Evolutionary conservation across 2,888 invertebrate species (phyloP).

Genomic region (Drosophila fulvimacula): DNA sequence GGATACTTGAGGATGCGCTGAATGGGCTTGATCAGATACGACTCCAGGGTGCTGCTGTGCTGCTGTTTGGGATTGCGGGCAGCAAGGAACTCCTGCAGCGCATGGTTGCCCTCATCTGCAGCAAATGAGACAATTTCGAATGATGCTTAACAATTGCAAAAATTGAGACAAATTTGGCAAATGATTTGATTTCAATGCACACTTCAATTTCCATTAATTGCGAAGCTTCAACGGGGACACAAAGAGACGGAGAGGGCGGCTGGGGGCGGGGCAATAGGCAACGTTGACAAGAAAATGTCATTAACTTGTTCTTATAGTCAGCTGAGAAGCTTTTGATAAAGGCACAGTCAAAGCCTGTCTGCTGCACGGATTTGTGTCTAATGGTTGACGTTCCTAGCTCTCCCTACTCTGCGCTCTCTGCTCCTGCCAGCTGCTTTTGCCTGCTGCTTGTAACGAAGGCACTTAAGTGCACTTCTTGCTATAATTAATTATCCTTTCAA

Average conservation of each 20-base stretch:
- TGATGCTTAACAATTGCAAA: conserved; percentile 30
- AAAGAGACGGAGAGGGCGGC: not conserved
- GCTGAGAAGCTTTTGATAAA: conserved; percentile 75
- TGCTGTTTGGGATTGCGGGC: conserved; percentile 98
- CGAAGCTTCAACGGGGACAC: conserved; percentile 11
- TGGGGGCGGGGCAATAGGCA: conserved; percentile 55
- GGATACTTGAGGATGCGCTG: conserved; percentile 99
- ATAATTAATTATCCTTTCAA: conserved; percentile 82
- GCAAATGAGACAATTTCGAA: conserved; percentile 9
- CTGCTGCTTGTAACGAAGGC: conserved; percentile 70
- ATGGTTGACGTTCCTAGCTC: conserved; percentile 38
- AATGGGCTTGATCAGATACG: conserved; percentile 99
- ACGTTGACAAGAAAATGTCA: conserved; percentile 75
- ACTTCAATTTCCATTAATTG: conserved; percentile 67
- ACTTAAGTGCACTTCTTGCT: conserved; percentile 82
- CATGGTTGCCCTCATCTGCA: conserved; percentile 97
- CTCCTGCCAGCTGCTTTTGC: conserved; percentile 24
- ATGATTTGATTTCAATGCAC: conserved; percentile 75
- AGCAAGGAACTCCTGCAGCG: conserved; percentile 96
- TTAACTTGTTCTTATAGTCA: conserved; percentile 81
- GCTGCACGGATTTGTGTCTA: conserved; percentile 71
- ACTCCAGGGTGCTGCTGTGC: conserved; percentile 98
- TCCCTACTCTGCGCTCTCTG: not conserved
- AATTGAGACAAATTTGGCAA: conserved; percentile 74
- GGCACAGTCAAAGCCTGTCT: conserved; percentile 71